Evolutionary conservation across 2,113 vertebrate species (phyloP), one percentile per base, ranked within the genome.

Genomic region (Tupaia chinensis): DNA sequence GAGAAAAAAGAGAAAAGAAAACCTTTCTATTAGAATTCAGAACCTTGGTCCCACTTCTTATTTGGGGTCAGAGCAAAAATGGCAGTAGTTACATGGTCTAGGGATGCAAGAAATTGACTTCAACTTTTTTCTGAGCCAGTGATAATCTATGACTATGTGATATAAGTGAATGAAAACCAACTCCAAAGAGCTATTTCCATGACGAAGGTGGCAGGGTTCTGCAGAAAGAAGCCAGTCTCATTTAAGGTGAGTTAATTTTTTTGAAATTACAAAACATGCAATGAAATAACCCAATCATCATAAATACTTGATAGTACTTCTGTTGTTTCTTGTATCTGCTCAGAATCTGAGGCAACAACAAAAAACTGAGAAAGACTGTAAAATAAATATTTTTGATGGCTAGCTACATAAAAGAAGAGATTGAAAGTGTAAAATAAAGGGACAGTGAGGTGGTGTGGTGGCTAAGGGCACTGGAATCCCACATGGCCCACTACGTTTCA

Each of bases 21-120:
- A 44, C 44, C 44, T 44, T 77, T 83, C 23, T 19, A 16, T 77
- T 87, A 72, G 3, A 91, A 82, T 81, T 91, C 8, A 83, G n/a
- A 88, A 88, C 9, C 6, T 66, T 74, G 65, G 16, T 66, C 20
- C 58, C 60, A 53, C 53, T 72, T 9, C 22, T 77, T 81, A 81
- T 22, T 78, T 66, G 61, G 7, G 6, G 20, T 72, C 53, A 78
- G 12, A 88, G 32, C 3, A 70, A 76, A 91, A 74, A 32, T 76
- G 23, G 17, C 9, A 82, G 63, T 54, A 87, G 16, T 83, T 83
- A 78, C 23, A 60, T 73, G 14, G 60, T 66, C 20, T 17, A n/a
- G 20, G 17, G 7, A 89, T 34, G 27, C 15, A 93, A 69, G 27
- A 95, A 95, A 86, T 81, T 74, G 53, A 34, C 32, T 74, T 90